Conservation (phyloP, 1,140 invertebrate species). For the Microplitis demolitor region DNA sequence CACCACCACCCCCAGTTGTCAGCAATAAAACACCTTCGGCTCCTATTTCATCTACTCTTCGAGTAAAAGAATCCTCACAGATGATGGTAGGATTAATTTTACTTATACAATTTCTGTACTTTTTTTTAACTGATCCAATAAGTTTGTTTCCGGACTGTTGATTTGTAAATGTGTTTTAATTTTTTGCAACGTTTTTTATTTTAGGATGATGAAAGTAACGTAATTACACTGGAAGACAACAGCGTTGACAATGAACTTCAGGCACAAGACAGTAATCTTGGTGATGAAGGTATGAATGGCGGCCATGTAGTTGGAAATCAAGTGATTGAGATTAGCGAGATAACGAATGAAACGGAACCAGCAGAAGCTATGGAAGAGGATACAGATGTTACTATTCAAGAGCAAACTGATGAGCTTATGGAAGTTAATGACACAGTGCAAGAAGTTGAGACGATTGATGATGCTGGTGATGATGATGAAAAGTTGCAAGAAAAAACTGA, state of each 20-base stretch:
- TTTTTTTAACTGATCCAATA: too few relatives aligned
- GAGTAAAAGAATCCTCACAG: conserved; percentile 34
- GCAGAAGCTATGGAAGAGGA: conserved; percentile 1
- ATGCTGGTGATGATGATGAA: neutral
- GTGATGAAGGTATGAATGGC: conserved; percentile 23
- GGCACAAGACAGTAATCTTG: conserved; percentile 6
- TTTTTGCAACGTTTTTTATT: conserved; percentile 5
- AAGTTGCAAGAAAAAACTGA: conserved; percentile 9
- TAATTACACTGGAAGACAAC: conserved; percentile 28
- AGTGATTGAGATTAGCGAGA: conserved; percentile 19
- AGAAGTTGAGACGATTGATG: neutral
- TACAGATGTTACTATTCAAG: neutral
- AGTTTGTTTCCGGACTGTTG: too few relatives aligned
- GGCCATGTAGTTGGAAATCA: conserved; percentile 14
- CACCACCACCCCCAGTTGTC: conserved; percentile 45
- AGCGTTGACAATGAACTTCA: conserved; percentile 24
- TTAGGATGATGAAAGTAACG: conserved; percentile 29
- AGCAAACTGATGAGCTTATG: neutral
- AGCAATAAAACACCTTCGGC: conserved; percentile 28
- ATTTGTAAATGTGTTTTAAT: too few relatives aligned
- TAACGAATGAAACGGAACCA: conserved; percentile 20
- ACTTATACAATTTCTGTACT: too few relatives aligned
- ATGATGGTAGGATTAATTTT: conserved; percentile 18
- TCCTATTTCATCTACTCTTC: conserved; percentile 35
- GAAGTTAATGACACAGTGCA: neutral